Percentiles rank a stretch among this genome's conserved stretches.
Conservation (phyloP, 2,888 invertebrate genomes). For the Molanna angustata region DNA sequence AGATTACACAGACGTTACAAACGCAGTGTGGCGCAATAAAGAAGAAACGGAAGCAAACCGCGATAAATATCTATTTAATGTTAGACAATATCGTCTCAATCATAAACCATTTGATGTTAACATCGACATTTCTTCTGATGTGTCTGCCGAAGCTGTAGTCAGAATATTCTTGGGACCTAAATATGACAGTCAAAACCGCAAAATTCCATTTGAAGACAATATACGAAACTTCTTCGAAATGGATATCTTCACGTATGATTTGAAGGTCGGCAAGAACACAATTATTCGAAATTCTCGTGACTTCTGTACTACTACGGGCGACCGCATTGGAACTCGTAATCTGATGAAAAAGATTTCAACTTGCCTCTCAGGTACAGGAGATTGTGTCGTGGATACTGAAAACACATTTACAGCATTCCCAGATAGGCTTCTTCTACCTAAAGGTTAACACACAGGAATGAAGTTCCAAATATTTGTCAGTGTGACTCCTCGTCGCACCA, state of each 20-base stretch:
- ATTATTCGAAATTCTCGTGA: slow-evolving; percentile 67
- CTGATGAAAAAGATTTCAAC: slow-evolving; percentile 42
- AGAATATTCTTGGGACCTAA: slow-evolving; percentile 70
- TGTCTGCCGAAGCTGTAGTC: slow-evolving; percentile 58
- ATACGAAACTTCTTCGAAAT: slow-evolving; percentile 24
- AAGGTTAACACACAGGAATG: slow-evolving; percentile 63
- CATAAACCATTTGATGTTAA: slow-evolving; percentile 62
- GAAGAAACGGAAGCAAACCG: slow-evolving; percentile 50
- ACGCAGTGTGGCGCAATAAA: slow-evolving; percentile 52
- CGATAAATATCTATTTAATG: slow-evolving; percentile 47
- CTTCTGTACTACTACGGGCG: slow-evolving; percentile 60
- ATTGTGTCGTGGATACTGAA: slow-evolving; percentile 41
- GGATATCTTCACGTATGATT: slow-evolving; percentile 52
- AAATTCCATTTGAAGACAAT: slow-evolving; percentile 44
- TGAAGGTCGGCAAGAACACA: slow-evolving; percentile 63
- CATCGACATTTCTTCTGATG: slow-evolving; percentile 56
- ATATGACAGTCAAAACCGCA: slow-evolving; percentile 57
- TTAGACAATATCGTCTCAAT: slow-evolving; percentile 60
- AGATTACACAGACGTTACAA: slow-evolving; percentile 63
- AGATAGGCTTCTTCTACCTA: slow-evolving; percentile 67
- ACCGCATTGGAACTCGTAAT: slow-evolving; percentile 52
- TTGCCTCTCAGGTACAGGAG: slow-evolving; percentile 46
- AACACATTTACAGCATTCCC: slow-evolving; percentile 56
- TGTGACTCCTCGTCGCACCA: slow-evolving; percentile 46
- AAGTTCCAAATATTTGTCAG: slow-evolving; percentile 63